These are phyloP conservation scores for Lissocephala sabroskyi DNA, from an alignment of 2,888 invertebrate genomes.

Conservation along the genomic window DNA sequence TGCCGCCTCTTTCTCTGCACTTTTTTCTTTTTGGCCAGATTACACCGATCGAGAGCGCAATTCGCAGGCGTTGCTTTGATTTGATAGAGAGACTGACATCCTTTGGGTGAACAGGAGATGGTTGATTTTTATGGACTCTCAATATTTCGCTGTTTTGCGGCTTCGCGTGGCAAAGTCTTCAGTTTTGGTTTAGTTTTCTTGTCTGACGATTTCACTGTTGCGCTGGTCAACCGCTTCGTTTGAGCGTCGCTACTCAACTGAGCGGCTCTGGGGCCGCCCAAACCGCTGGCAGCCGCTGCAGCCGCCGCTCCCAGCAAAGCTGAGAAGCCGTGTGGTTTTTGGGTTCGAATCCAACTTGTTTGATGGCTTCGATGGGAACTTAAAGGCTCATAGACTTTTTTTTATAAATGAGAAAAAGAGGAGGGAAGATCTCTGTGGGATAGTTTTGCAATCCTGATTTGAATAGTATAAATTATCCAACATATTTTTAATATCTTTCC, in stretches of 20 bases:
- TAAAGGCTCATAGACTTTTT: no score
- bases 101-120: background rate
- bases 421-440: no score
- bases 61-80: no score
- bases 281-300: background rate
- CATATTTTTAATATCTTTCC: no score
- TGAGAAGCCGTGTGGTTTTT: constrained; percentile 11
- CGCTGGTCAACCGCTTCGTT: constrained; percentile 34
- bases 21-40: background rate
- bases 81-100: no score
- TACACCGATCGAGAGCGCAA: no score
- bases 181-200: background rate
- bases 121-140: background rate
- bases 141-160: background rate
- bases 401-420: no score
- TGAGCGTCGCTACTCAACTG: constrained; percentile 47
- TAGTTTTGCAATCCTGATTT: no score
- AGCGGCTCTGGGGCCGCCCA: background rate
- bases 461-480: no score
- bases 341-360: constrained; percentile 34
- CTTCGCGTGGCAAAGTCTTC: no score
- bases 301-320: constrained; percentile 8
- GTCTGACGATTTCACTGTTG: background rate
- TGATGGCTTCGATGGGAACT: no score
- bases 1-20: constrained; percentile 8